Evolutionary conservation across 2,888 invertebrate genomes (phyloP).

Genomic region (Chalcosyrphus nemorum): DNA sequence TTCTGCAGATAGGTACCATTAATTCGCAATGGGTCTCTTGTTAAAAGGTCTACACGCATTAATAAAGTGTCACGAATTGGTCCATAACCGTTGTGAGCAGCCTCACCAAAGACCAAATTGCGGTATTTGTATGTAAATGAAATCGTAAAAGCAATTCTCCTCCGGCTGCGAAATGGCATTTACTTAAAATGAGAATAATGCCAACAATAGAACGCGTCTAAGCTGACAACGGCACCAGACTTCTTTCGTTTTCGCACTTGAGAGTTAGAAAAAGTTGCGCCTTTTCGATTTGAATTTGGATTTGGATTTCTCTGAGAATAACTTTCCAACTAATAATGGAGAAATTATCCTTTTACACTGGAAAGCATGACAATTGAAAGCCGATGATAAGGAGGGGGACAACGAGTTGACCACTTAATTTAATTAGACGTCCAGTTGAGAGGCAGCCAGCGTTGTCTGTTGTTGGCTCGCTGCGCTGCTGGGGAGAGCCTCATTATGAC

Average conservation of each 20-base stretch:
- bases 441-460: conserved; percentile 35
- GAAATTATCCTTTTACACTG: conserved; percentile 50
- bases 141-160: conserved; percentile 30
- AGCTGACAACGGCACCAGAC: neutral
- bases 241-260: neutral
- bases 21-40: conserved; percentile 51
- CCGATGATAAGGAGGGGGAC: no score
- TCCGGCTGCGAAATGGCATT: conserved; percentile 2
- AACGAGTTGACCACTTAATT: conserved; percentile 59
- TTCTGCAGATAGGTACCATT: conserved; percentile 47
- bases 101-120: conserved; percentile 48
- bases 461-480: conserved; percentile 41
- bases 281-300: conserved; percentile 3
- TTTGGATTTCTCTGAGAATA: conserved; percentile 29
- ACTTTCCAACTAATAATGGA: conserved; percentile 48
- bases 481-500: conserved; percentile 58
- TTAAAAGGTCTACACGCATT: conserved; percentile 58
- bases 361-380: conserved; percentile 38
- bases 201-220: neutral
- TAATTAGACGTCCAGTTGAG: conserved; percentile 57
- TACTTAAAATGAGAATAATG: conserved; percentile 53
- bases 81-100: conserved; percentile 53
- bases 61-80: conserved; percentile 61
- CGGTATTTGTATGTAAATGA: conserved; percentile 68
- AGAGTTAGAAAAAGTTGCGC: conserved; percentile 23